phyloP scores from a whole-genome alignment of 1,140 invertebrate species.

The Drosophila ironensis region DNA sequence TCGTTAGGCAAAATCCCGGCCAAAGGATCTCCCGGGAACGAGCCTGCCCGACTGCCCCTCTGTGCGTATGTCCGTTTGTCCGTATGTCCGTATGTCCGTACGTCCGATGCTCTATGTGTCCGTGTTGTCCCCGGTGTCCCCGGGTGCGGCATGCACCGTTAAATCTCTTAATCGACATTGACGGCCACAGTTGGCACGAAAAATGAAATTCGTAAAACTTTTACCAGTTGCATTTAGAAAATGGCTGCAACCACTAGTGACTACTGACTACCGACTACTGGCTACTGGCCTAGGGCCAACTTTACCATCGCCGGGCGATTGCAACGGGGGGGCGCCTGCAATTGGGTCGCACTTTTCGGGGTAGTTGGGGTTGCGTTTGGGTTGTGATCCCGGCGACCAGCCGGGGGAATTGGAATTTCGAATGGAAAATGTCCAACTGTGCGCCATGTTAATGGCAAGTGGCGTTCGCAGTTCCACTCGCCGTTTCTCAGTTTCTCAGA shows the following conservation, averaged over 20 bases:
- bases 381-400: too few relatives aligned
- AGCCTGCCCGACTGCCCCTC: not conserved
- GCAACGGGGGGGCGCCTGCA: too few relatives aligned
- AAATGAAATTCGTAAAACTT: slow-evolving; percentile 65
- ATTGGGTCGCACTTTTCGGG: too few relatives aligned
- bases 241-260: slow-evolving; percentile 20
- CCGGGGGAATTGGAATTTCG: slow-evolving; percentile 35
- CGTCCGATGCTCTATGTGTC: not conserved
- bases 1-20: slow-evolving; percentile 5
- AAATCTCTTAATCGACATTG: slow-evolving; percentile 76
- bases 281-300: slow-evolving; percentile 33
- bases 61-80: not conserved
- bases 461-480: slow-evolving; percentile 19
- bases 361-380: not conserved
- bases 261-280: too few relatives aligned
- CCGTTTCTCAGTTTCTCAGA: slow-evolving; percentile 5
- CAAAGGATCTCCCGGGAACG: not conserved
- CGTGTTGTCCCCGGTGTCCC: not conserved
- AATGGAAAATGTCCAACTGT: slow-evolving; percentile 64
- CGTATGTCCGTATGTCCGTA: not conserved
- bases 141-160: slow-evolving; percentile 45
- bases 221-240: slow-evolving; percentile 74
- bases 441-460: slow-evolving; percentile 64
- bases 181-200: slow-evolving; percentile 64
- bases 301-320: slow-evolving; percentile 12